Evolutionary conservation across 2,888 invertebrate species (phyloP), one percentile per base, ranked within the genome.

Genomic region (Bugula neritina): DNA sequence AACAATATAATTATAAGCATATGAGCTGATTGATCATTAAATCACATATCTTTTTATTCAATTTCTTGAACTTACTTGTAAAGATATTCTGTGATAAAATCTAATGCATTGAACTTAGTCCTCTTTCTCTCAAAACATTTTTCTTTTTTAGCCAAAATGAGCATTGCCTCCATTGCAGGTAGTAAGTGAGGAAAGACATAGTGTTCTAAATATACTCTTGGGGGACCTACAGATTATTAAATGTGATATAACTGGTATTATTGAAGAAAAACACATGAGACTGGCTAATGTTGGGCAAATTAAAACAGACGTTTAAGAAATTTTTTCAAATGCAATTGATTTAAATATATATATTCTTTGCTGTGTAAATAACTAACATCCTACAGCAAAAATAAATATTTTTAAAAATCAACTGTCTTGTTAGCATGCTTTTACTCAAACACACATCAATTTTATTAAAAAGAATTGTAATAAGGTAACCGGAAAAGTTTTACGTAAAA

Each of bases 61-160:
- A 43, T 43, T 43, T n/a, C n/a, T n/a, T n/a, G n/a, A 35, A 76
- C 77, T 76, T 78, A 83, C 83, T 75, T 80, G 75, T 83, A 84
- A 69, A 84, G 75, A 76, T 80, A 79, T 74, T 80, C 80, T 72
- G 84, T 82, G 23, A 84, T 75, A 73, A 79, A 84, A 73, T 84
- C 84, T 69, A 80, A 74, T 0, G 83, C 83, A 77, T 83, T 82
- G 75, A 84, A 84, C 72, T 81, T 83, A 70, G 84, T 83, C 76
- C 81, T 79, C 76, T 82, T 83, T 75, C 84, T 79, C 83, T 83
- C 82, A 79, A 84, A 82, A 74, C 84, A 84, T 76, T 80, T 81
- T 75, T 83, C 82, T 72, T 75, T 73, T 73, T 81, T 83, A 31
- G 84, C 84, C 74, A 79, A 75, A 74, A 77, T 75, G 10, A 84